Percentiles rank a stretch among this genome's conserved stretches.
Evolutionary conservation across 2,888 invertebrate species (phyloP).

Genomic region (Uropetala carovei): DNA sequence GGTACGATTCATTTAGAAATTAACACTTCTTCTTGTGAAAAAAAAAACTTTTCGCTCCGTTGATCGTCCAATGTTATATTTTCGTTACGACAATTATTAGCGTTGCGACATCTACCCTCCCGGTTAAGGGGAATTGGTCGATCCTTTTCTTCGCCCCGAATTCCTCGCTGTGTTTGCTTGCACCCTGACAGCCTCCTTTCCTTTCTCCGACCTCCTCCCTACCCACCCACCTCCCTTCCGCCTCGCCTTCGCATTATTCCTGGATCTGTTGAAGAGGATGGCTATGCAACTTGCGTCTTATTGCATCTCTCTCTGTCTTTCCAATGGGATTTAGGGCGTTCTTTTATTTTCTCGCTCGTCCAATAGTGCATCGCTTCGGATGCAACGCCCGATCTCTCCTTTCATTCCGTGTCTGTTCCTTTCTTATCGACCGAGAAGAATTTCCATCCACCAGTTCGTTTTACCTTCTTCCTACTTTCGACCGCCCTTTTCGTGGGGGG

Average conservation of each 20-base stretch:
- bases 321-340: not conserved
- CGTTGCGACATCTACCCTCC: no score
- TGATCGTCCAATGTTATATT: no score
- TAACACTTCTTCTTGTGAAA: no score
- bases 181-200: no score
- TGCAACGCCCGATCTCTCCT: not conserved
- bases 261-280: not conserved
- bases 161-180: not conserved
- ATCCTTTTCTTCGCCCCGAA: not conserved
- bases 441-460: conserved; percentile 3
- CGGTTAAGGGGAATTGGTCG: no score
- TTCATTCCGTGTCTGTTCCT: not conserved
- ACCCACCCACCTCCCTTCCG: no score
- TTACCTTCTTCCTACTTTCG: not conserved
- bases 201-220: no score
- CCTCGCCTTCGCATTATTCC: not conserved
- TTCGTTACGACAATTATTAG: no score
- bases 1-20: no score
- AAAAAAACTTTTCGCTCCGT: no score
- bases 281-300: not conserved
- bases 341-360: not conserved
- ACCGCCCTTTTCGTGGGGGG: not conserved
- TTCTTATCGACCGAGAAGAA: conserved; percentile 7
- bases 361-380: not conserved
- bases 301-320: not conserved